Conservation (phyloP, 2,113 vertebrate species). For the Anas platyrhynchos region DNA sequence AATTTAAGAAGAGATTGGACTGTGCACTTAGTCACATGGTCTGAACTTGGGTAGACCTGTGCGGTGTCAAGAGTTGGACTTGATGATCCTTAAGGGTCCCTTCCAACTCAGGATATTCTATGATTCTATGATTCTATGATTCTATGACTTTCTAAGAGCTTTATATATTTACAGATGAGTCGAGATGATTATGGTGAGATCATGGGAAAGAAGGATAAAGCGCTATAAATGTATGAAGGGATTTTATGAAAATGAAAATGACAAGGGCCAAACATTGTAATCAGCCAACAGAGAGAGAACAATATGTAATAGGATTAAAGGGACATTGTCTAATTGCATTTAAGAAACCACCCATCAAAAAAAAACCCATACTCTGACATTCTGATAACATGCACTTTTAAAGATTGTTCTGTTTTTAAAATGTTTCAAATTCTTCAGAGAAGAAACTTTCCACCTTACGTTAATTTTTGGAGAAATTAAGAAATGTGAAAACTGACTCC, state of each 20-base stretch:
- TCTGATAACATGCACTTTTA: not conserved
- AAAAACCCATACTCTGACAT: not conserved
- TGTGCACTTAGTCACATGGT: no score
- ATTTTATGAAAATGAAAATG: not conserved
- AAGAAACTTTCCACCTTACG: not conserved
- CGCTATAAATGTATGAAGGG: not conserved
- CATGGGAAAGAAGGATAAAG: not conserved
- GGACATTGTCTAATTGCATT: constrained; percentile 25
- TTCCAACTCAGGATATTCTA: no score
- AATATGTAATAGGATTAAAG: constrained; percentile 13
- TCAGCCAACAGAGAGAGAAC: constrained; percentile 24
- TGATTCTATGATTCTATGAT: no score
- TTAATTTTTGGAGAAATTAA: not conserved
- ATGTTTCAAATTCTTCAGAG: not conserved
- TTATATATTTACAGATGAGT: not conserved
- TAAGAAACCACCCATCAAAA: not conserved
- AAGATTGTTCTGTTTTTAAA: not conserved
- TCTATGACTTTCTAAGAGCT: not conserved
- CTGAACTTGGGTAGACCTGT: no score
- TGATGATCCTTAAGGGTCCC: no score
- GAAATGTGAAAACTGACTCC: not conserved
- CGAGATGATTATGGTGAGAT: not conserved
- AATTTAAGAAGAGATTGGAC: no score
- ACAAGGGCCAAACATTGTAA: not conserved
- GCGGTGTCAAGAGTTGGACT: no score